phyloP scores from a whole-genome alignment of 2,113 vertebrate species.

The Ageneiosus marmoratus region DNA sequence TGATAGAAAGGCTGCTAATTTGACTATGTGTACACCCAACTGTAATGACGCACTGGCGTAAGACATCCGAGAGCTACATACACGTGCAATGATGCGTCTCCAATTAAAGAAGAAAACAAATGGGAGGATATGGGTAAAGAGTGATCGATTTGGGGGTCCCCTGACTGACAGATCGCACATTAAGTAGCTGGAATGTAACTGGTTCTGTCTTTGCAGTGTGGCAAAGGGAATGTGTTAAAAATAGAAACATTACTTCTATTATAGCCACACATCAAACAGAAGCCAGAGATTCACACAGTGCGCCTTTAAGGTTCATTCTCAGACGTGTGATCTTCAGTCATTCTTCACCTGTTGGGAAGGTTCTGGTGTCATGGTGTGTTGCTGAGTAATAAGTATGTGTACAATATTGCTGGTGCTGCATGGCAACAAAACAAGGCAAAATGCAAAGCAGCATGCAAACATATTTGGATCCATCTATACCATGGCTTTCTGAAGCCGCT shows the following conservation, averaged over 20 bases:
- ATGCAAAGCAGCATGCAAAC: not conserved
- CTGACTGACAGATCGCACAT: not conserved
- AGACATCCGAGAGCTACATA: not conserved
- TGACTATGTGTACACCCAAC: not conserved
- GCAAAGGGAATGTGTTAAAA: constrained; percentile 19
- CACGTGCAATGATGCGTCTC: not conserved
- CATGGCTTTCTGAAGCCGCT: not conserved
- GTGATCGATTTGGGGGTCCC: constrained; percentile 7
- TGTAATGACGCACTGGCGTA: not conserved
- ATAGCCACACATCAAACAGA: not conserved
- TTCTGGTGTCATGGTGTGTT: not conserved
- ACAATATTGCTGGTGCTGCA: not conserved
- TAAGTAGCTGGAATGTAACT: constrained; percentile 9
- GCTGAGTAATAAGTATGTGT: not conserved
- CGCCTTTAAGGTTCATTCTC: not conserved
- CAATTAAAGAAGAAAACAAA: constrained; percentile 9
- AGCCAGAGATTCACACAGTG: not conserved
- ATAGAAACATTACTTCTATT: constrained; percentile 14
- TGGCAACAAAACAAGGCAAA: not conserved
- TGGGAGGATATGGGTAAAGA: constrained; percentile 17
- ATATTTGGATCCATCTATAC: not conserved
- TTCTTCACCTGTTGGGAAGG: not conserved
- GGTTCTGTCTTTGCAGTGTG: constrained; percentile 24
- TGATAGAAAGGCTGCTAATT: not conserved
- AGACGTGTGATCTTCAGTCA: not conserved